Base-by-base conservation (phyloP, 1,140 invertebrate genomes). In the Nephotettix cincticeps region DNA sequence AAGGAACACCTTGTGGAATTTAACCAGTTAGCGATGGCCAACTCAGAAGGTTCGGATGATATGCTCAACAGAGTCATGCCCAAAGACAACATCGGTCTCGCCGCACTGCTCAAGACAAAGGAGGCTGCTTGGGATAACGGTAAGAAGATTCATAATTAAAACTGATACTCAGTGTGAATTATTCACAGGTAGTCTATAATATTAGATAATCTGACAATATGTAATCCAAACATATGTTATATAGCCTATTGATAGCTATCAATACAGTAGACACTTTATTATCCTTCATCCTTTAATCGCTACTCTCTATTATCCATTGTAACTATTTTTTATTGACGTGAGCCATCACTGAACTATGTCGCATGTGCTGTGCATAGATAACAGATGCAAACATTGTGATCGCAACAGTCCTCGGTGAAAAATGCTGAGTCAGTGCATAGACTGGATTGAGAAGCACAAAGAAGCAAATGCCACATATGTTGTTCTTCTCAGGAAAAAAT, bases 61-160 rank as follows among this genome's bases (percentile, higher is more conserved):
- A 99, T 99, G 97, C 84, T 99, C 73, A 99, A 99, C 82, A 86
- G 98, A 76, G 98, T 99, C 23, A 99, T 99, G 97, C 98, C 97
- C 17, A 98, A 98, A 80, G 98, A 99, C 81, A 99, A 99, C 83
- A 99, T 99, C 77, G 98, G 96, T 11, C 84, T 99, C 70, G 96
- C 95, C 13, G 97, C 96, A 1, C 83, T 99, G 70, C 84, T 99
- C 14, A 93, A 97, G 84, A 97, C 95, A 0, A 97, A 94, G 78
- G 93, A 97, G 79, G 92, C 89, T 68, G 94, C 94, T 4, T 98
- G 94, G 93, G 93, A 96, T 76, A 93, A 93, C 81, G 89, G 92
- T 92, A 80, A 86, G 85, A 6, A 65, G 14, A 13, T 29, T 11
- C 58, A 63, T 63, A 27, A 25, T 28, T 63, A 13, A 63, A 27